Conservation (phyloP, 2,797 vertebrate genomes). For the Calcarius lapponicus region DNA sequence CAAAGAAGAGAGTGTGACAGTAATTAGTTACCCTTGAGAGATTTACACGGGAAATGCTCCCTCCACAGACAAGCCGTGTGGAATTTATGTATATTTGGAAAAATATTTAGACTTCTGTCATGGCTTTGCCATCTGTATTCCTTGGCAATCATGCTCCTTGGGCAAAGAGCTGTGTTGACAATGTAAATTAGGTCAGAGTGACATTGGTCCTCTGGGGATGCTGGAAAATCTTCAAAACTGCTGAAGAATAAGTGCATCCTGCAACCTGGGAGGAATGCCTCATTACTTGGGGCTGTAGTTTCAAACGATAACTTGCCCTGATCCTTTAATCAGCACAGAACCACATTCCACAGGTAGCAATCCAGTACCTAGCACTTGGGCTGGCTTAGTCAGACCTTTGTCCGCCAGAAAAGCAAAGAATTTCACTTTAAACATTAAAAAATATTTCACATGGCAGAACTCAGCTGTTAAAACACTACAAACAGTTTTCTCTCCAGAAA, state of each 20-base stretch:
- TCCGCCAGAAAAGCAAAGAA: background rate
- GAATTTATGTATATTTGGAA: background rate
- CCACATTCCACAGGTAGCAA: background rate
- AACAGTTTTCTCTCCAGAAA: background rate
- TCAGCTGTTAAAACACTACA: background rate
- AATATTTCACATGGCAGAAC: background rate
- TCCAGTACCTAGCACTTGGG: background rate
- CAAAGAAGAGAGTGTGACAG: background rate
- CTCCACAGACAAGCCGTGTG: background rate
- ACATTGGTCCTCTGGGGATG: background rate
- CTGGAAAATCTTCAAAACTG: background rate
- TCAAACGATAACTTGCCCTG: background rate
- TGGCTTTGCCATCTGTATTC: constrained; percentile 27
- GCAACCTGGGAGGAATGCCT: background rate
- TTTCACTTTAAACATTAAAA: background rate
- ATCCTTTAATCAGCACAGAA: background rate
- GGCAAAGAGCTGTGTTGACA: background rate
- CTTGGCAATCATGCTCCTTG: background rate
- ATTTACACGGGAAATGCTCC: background rate
- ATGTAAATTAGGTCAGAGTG: constrained; percentile 5
- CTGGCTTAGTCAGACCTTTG: background rate
- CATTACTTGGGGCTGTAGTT: background rate
- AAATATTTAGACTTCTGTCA: constrained; percentile 55
- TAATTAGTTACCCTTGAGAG: constrained; percentile 19
- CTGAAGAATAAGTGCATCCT: background rate